Percentiles rank a stretch among this genome's conserved stretches.
Evolutionary conservation across 2,888 invertebrate species (phyloP).

Genomic region (Epirrita christyi): DNA sequence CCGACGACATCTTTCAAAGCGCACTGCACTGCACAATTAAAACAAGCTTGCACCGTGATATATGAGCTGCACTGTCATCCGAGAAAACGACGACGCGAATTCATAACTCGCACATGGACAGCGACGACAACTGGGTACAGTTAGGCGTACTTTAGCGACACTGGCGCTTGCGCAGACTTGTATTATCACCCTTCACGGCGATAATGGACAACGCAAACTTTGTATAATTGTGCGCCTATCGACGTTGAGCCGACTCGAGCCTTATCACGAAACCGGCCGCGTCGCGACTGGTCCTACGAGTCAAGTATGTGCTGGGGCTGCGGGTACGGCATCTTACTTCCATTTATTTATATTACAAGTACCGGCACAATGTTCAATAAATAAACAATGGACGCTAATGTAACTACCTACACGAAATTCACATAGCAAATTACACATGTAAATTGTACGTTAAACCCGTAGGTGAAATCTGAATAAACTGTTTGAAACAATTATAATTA

Average conservation of each 20-base stretch:
- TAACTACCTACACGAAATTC: slow-evolving; percentile 12
- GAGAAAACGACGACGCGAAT: slow-evolving; percentile 39
- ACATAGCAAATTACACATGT: slow-evolving; percentile 4
- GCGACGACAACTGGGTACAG: slow-evolving; percentile 8
- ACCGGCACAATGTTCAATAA: slow-evolving; percentile 67
- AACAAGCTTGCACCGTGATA: slow-evolving; percentile 45
- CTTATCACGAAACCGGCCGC: slow-evolving; percentile 68
- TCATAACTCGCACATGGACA: slow-evolving; percentile 42
- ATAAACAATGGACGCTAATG: slow-evolving; percentile 62
- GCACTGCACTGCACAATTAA: slow-evolving; percentile 53
- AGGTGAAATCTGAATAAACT: not conserved
- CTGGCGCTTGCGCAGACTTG: slow-evolving; percentile 53
- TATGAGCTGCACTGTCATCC: slow-evolving; percentile 59
- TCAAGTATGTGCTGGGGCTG: slow-evolving; percentile 57
- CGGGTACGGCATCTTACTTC: slow-evolving; percentile 58
- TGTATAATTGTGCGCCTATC: slow-evolving; percentile 56
- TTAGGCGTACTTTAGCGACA: slow-evolving; percentile 19
- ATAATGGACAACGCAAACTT: slow-evolving; percentile 75
- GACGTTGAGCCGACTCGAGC: slow-evolving; percentile 45
- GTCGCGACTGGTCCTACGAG: slow-evolving; percentile 56
- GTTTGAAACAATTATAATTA: slow-evolving; percentile 4
- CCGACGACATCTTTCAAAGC: slow-evolving; percentile 57
- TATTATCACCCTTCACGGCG: slow-evolving; percentile 67
- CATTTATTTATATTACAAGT: slow-evolving; percentile 56
- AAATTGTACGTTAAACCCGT: not conserved